phyloP scores from a whole-genome alignment of 2,797 vertebrate species.

The Gadopsis bispinosus region DNA sequence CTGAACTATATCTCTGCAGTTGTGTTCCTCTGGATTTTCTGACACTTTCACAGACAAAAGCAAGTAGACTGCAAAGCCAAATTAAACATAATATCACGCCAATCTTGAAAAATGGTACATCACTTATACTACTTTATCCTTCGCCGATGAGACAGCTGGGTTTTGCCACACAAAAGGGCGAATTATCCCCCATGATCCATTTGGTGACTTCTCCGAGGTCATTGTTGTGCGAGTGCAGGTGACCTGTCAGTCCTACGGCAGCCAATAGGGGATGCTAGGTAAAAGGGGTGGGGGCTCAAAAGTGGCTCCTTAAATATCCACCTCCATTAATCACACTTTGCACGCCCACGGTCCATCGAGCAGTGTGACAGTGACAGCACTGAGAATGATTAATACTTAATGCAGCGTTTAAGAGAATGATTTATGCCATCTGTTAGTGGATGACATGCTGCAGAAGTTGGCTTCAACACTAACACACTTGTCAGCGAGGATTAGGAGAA shows the following conservation, averaged over 20 bases:
- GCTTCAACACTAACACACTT: constrained; percentile 79
- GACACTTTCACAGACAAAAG: background rate
- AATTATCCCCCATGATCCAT: constrained; percentile 71
- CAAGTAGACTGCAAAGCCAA: background rate
- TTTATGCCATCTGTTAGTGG: constrained; percentile 89
- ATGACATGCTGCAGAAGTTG: constrained; percentile 81
- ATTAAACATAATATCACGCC: constrained; percentile 13
- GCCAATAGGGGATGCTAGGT: constrained; percentile 60
- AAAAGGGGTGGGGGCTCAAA: constrained; percentile 65
- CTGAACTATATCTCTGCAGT: background rate
- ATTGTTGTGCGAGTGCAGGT: constrained; percentile 60
- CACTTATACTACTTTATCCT: constrained; percentile 16
- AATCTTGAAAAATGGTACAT: constrained; percentile 31
- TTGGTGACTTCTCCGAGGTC: constrained; percentile 66
- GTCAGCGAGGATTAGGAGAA: constrained; percentile 83
- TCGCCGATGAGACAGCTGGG: constrained; percentile 41
- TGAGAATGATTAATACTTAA: constrained; percentile 90
- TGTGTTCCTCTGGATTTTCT: constrained; percentile 6
- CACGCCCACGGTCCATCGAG: constrained; percentile 70
- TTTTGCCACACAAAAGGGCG: constrained; percentile 21
- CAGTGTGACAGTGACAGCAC: constrained; percentile 83
- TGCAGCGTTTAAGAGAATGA: constrained; percentile 88
- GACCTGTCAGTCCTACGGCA: constrained; percentile 48
- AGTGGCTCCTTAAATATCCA: constrained; percentile 78
- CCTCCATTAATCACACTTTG: constrained; percentile 89